phyloP scores from a whole-genome alignment of 2,797 vertebrate genomes.

The Sebastes iracundus region DNA sequence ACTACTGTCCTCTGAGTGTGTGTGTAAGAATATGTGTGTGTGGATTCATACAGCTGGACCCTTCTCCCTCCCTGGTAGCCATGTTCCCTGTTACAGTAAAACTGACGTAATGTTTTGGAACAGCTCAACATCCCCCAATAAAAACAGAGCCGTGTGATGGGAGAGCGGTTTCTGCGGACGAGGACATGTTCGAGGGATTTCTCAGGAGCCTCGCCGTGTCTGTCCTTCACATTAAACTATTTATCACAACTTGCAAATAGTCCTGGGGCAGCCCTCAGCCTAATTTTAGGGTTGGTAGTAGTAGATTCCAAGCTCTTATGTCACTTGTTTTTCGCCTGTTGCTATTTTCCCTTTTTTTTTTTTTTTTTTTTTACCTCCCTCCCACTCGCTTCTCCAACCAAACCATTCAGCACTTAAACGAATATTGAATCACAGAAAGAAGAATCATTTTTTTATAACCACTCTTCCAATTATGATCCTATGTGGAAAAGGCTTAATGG shows the following conservation, averaged over 20 bases:
- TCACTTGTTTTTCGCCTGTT: constrained; percentile 77
- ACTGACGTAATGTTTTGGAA: constrained; percentile 82
- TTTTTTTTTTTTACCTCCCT: not conserved
- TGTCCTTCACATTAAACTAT: constrained; percentile 76
- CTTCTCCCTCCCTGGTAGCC: constrained; percentile 57
- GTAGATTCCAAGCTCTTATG: constrained; percentile 80
- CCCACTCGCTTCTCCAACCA: constrained; percentile 25
- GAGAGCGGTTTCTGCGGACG: constrained; percentile 62
- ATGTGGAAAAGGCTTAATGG: constrained; percentile 48
- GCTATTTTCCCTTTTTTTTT: constrained; percentile 41
- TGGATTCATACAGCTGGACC: constrained; percentile 55
- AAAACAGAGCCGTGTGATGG: constrained; percentile 64
- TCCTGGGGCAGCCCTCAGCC: constrained; percentile 68
- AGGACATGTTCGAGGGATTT: constrained; percentile 70
- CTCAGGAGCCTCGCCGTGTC: constrained; percentile 58
- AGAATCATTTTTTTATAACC: constrained; percentile 16
- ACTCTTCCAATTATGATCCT: constrained; percentile 34
- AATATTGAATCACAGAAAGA: constrained; percentile 49
- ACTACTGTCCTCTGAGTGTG: constrained; percentile 62
- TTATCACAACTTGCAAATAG: constrained; percentile 66
- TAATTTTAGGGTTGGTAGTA: constrained; percentile 79
- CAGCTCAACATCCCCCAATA: constrained; percentile 60
- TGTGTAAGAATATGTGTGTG: not conserved
- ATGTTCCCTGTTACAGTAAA: constrained; percentile 81
- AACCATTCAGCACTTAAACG: constrained; percentile 46